phyloP scores from a whole-genome alignment of 2,113 vertebrate genomes.

The Artemisiospiza belli region DNA sequence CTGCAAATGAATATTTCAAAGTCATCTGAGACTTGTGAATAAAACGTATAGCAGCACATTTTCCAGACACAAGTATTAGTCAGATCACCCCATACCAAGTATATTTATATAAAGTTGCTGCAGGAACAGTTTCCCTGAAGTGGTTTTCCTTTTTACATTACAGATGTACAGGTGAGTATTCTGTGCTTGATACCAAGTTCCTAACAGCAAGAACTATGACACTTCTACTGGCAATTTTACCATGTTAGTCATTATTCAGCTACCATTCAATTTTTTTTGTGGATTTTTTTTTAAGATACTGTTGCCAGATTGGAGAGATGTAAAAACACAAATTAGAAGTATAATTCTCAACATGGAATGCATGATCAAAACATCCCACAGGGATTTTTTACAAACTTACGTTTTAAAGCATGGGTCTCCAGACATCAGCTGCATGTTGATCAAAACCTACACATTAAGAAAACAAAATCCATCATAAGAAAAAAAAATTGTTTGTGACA shows the following conservation, averaged over 20 bases:
- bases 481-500: background rate
- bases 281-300: background rate
- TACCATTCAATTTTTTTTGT: background rate
- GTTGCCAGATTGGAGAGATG: background rate
- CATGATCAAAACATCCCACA: background rate
- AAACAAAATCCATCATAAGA: background rate
- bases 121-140: background rate
- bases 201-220: background rate
- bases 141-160: background rate
- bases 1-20: background rate
- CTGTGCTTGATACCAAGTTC: background rate
- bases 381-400: conserved; percentile 75
- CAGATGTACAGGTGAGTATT: background rate
- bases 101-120: background rate
- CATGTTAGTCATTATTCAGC: background rate
- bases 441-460: conserved; percentile 82
- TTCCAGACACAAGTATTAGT: background rate
- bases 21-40: background rate
- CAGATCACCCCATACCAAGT: background rate
- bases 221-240: background rate
- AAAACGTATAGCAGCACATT: background rate
- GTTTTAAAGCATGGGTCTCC: conserved; percentile 98
- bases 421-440: conserved; percentile 94
- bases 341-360: background rate
- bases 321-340: background rate